Percentiles rank a stretch among this genome's conserved stretches.
phyloP scores from a whole-genome alignment of 2,888 invertebrate species.

The Drosophila monieri region DNA sequence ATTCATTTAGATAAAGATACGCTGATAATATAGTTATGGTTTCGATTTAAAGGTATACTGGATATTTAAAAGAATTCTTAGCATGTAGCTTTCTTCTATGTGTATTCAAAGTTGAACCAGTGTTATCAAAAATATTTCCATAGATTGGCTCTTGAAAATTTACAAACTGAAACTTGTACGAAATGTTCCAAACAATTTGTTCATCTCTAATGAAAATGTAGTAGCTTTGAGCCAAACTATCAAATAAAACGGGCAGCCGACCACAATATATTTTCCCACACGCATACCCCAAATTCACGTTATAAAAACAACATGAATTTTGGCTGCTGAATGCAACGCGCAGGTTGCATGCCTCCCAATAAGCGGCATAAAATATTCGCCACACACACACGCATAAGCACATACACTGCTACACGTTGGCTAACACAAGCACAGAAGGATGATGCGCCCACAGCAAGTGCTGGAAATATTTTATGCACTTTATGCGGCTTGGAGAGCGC shows the following conservation, averaged over 20 bases:
- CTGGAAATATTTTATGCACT: constrained; percentile 68
- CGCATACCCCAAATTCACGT: constrained; percentile 31
- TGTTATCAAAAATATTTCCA: neutral
- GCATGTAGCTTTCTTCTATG: no score
- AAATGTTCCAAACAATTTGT: constrained; percentile 35
- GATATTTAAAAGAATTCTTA: no score
- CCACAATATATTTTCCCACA: constrained; percentile 37
- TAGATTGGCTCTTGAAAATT: neutral
- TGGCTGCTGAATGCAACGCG: constrained; percentile 45
- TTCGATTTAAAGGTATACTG: no score
- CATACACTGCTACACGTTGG: constrained; percentile 19
- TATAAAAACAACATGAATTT: constrained; percentile 63
- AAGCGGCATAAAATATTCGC: constrained; percentile 70
- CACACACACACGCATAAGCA: constrained; percentile 10
- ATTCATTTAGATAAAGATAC: neutral
- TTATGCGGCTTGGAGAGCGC: constrained; percentile 52
- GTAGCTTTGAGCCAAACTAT: constrained; percentile 52
- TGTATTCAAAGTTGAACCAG: no score
- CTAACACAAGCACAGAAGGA: constrained; percentile 4
- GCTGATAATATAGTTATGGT: neutral
- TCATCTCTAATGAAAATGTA: constrained; percentile 61
- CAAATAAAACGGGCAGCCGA: constrained; percentile 51
- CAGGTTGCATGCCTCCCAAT: constrained; percentile 60
- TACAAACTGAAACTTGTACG: neutral
- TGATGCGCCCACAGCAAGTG: constrained; percentile 30